Base-by-base conservation (phyloP, 2,797 vertebrate genomes). In the Discoglossus pictus region DNA sequence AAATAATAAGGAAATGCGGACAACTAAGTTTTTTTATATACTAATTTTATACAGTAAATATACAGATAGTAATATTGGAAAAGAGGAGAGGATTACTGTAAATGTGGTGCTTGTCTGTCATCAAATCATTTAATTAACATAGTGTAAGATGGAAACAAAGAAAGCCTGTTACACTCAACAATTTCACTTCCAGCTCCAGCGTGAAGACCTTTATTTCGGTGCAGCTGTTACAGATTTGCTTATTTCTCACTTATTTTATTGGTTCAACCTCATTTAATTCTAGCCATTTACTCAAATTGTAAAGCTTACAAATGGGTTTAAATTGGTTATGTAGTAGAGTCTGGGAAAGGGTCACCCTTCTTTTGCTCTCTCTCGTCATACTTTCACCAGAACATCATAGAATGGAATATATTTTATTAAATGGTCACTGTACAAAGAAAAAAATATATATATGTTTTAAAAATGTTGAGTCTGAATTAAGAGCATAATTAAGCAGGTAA, bases 101-200 rank as follows among this genome's bases (percentile, higher is more conserved):
- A 63, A 0, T 52, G 15, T 72, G 38, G 63, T 71, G 77, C 65
- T 47, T 73, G 51, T 20, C 76, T 75, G 65, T 80, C 65, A 77
- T 74, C 61, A 35, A 55, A 65, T 78, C 60, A 60, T 74, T 75
- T 78, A 73, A 74, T 75, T 78, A 52, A 52, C n/a, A 56, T 68
- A 61, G 51, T 70, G 59, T 70, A 70, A 72, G 67, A 69, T 23
- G 50, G 55, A 82, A 74, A 67, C 68, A 46, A 60, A 61, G 73
- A 72, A 20, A n/a, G 21, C 42, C 44, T 50, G 50, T 52, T 63
- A 56, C 16, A 34, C 24, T 31, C 43, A 62, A 43, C 44, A 34
- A 75, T 18, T 68, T 56, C 68, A 69, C 42, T 24, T 39, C 52
- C 34, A 24, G 12, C 18, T n/a, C 56, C 38, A 76, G 27, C 53